phyloP scores from a whole-genome alignment of 2,113 vertebrate species.

The Microcebus griseorufus region DNA sequence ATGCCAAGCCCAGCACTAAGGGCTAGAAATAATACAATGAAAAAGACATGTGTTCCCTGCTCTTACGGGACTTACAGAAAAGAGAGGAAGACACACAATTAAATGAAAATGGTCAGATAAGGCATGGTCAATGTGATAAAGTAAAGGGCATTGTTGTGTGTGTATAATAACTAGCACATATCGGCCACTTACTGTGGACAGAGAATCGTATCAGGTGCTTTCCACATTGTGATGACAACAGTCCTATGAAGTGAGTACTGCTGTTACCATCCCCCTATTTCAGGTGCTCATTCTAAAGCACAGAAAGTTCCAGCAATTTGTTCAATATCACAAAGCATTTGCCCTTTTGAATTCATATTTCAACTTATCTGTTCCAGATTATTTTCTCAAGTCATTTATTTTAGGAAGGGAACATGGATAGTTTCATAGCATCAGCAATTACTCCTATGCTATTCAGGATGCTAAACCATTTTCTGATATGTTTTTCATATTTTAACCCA shows the following conservation, averaged over 20 bases:
- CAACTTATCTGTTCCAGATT: background rate
- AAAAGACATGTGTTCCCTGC: background rate
- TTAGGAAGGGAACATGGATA: background rate
- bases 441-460: background rate
- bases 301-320: background rate
- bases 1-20: background rate
- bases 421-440: background rate
- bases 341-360: background rate
- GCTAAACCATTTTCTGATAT: background rate
- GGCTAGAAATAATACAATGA: background rate
- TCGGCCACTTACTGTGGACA: background rate
- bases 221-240: background rate
- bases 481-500: slow-evolving; percentile 33
- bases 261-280: background rate
- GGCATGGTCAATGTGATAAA: background rate
- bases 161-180: background rate
- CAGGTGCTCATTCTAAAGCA: background rate
- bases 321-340: background rate
- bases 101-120: background rate
- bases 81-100: background rate
- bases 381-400: background rate
- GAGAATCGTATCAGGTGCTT: background rate
- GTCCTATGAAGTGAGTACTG: background rate
- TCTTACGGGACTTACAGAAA: background rate
- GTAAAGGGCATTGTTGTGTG: background rate